phyloP scores from a whole-genome alignment of 2,797 vertebrate species.

The Enteromius treurensis region DNA sequence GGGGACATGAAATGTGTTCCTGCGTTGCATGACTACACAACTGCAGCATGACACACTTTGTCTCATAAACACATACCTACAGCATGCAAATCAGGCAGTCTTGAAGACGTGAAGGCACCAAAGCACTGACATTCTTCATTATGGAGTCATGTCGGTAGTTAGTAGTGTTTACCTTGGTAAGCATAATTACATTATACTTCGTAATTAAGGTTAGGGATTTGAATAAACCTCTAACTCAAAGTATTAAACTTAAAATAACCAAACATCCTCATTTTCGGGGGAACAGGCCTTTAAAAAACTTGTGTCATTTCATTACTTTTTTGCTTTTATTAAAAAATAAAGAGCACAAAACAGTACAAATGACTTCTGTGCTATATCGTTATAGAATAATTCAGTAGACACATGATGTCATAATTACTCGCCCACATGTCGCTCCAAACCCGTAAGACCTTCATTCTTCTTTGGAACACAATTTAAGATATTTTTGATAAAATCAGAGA shows the following conservation, averaged over 20 bases:
- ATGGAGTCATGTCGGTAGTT: conserved; percentile 5
- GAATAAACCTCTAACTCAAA: background rate
- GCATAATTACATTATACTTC: background rate
- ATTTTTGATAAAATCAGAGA: no score
- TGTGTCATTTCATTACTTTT: background rate
- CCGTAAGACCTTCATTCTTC: no score
- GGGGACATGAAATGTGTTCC: conserved; percentile 57
- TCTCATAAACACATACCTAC: conserved; percentile 39
- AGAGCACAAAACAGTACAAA: background rate
- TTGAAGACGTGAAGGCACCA: conserved; percentile 25
- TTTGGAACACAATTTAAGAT: no score
- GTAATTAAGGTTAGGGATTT: background rate
- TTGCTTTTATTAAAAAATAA: background rate
- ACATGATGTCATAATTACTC: background rate
- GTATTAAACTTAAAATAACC: background rate
- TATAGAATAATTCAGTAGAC: background rate
- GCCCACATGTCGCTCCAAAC: no score
- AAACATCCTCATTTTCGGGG: background rate
- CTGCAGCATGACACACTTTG: conserved; percentile 40
- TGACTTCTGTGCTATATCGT: background rate
- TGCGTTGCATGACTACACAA: conserved; percentile 58
- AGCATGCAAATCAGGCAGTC: conserved; percentile 30
- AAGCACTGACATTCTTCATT: conserved; percentile 48
- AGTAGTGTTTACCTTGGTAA: conserved; percentile 6
- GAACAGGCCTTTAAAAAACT: background rate